phyloP scores from a whole-genome alignment of 2,113 vertebrate genomes.

The Oncorhynchus nerka region DNA sequence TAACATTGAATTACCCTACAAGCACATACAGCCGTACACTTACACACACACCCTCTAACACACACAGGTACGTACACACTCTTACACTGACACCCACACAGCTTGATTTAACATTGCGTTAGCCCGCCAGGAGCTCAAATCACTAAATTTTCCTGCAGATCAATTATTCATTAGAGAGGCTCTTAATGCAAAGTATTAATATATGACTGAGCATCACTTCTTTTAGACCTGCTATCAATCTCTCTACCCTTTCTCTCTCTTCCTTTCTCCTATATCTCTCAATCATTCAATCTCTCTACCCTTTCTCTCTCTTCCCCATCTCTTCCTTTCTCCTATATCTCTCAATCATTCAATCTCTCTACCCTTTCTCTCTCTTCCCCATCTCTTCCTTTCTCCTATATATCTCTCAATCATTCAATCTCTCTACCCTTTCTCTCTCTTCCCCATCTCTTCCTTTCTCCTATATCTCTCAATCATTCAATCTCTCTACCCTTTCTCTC shows the following conservation, averaged over 20 bases:
- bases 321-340: slow-evolving; percentile 9
- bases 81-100: neutral
- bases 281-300: neutral
- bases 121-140: slow-evolving; percentile 46
- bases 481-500: neutral
- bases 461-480: neutral
- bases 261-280: slow-evolving; percentile 4
- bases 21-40: neutral
- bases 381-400: slow-evolving; percentile 8
- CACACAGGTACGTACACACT: slow-evolving; percentile 2
- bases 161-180: slow-evolving; percentile 63
- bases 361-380: neutral
- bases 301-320: neutral
- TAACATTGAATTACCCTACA: neutral
- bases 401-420: neutral
- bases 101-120: slow-evolving; percentile 48
- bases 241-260: slow-evolving; percentile 6
- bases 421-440: slow-evolving; percentile 4
- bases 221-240: slow-evolving; percentile 6
- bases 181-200: slow-evolving; percentile 68
- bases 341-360: neutral
- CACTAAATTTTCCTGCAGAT: slow-evolving; percentile 50
- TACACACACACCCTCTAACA: neutral
- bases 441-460: slow-evolving; percentile 23
- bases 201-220: slow-evolving; percentile 48